Percentiles rank a stretch among this genome's conserved stretches.
Evolutionary conservation across 2,797 vertebrate species (phyloP).

Genomic region (Anomalospiza imberbis): DNA sequence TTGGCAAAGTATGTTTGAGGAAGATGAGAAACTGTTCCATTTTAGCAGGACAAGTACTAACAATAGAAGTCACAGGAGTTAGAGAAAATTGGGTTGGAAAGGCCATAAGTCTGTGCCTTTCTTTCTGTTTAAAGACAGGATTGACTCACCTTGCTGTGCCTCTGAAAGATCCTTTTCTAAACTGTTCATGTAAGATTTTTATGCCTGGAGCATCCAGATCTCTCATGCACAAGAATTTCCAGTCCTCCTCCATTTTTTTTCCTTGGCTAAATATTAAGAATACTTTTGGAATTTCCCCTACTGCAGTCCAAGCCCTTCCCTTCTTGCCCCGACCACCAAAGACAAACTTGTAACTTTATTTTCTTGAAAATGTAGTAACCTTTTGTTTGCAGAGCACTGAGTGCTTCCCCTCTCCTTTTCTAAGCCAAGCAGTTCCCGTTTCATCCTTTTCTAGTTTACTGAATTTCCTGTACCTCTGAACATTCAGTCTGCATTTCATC

Average conservation of each 20-base stretch:
- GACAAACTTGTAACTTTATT: background rate
- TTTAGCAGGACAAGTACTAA: conserved; percentile 20
- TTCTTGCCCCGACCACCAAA: background rate
- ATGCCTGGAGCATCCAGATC: background rate
- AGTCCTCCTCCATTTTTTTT: background rate
- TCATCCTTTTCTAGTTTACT: background rate
- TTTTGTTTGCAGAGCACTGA: background rate
- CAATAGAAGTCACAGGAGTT: conserved; percentile 16
- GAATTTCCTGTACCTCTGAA: background rate
- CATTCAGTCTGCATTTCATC: background rate
- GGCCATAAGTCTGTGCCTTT: background rate
- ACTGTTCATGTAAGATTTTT: background rate
- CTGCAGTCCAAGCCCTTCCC: background rate
- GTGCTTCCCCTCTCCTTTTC: background rate
- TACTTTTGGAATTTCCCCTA: background rate
- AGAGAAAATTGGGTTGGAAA: conserved; percentile 30
- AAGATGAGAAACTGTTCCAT: conserved; percentile 38
- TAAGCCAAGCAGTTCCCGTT: background rate
- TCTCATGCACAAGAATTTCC: background rate
- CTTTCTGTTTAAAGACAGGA: background rate
- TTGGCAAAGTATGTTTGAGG: background rate
- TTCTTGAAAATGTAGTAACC: background rate
- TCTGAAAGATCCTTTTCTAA: background rate
- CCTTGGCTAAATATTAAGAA: background rate
- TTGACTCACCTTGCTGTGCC: background rate